Conservation (phyloP, 2,888 invertebrate genomes). For the Parapristionchus giblindavisi region DNA sequence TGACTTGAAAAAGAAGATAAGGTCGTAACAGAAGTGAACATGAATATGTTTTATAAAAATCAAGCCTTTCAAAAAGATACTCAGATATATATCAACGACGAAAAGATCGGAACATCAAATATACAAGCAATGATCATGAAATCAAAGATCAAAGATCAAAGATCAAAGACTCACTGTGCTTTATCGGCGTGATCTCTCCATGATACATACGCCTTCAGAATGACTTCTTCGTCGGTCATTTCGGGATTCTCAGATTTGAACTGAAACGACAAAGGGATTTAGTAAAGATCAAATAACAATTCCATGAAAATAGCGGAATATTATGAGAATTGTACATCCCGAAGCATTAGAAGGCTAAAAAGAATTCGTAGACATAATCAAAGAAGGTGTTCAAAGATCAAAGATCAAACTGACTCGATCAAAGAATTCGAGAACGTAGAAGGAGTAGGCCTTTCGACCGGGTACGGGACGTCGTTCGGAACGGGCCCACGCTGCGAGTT, state of each 20-base stretch:
- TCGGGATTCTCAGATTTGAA: constrained; percentile 17
- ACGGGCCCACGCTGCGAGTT: constrained; percentile 32
- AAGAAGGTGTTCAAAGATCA: background rate
- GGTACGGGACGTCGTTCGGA: constrained; percentile 35
- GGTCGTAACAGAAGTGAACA: too few species aligned
- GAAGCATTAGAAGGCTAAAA: too few species aligned
- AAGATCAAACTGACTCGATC: constrained; percentile 12
- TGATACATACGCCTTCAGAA: constrained; percentile 23
- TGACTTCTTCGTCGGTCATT: constrained; percentile 30
- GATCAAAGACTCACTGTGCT: constrained; percentile 28
- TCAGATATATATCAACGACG: too few species aligned
- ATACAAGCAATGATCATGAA: background rate
- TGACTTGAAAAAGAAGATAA: too few species aligned
- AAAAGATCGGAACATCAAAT: too few species aligned
- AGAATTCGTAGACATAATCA: constrained; percentile 15
- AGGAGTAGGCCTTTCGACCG: constrained; percentile 38
- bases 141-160: background rate
- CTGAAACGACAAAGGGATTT: background rate
- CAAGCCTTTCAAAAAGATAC: too few species aligned
- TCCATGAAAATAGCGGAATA: too few species aligned
- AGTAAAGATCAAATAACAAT: too few species aligned
- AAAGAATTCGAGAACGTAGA: constrained; percentile 36
- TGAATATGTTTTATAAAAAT: too few species aligned
- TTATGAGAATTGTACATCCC: too few species aligned
- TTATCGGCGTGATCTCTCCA: constrained; percentile 37